Conservation (phyloP, 2,113 vertebrate species). For the Prunella himalayana region DNA sequence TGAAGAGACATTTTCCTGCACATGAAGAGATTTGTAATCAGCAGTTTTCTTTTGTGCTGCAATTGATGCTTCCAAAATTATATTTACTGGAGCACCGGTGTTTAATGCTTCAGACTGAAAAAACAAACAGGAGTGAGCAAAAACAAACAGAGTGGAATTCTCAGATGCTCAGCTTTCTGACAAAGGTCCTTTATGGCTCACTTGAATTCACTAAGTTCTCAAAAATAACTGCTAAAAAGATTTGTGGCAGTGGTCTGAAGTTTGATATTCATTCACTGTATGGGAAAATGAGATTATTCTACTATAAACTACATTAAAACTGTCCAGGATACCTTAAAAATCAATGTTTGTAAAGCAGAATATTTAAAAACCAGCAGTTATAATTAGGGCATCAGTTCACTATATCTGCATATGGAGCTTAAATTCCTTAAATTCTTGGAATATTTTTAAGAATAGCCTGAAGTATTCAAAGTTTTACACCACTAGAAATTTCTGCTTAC, state of each 20-base stretch:
- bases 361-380: background rate
- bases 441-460: background rate
- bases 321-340: background rate
- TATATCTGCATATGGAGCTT: background rate
- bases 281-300: slow-evolving; percentile 18
- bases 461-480: background rate
- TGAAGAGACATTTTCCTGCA: background rate
- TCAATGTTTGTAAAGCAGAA: background rate
- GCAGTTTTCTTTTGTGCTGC: background rate
- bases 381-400: background rate
- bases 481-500: slow-evolving; percentile 60
- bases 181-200: background rate
- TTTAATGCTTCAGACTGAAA: slow-evolving; percentile 15
- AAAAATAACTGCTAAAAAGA: slow-evolving; percentile 15
- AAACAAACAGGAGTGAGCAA: slow-evolving; percentile 22
- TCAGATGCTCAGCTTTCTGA: slow-evolving; percentile 33
- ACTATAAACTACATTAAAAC: background rate
- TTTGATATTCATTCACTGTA: background rate
- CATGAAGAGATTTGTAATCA: slow-evolving; percentile 5
- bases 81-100: background rate
- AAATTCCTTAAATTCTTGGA: background rate
- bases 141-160: slow-evolving; percentile 9
- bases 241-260: background rate
- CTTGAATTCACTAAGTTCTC: background rate
- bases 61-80: background rate